Percentiles rank a stretch among this genome's conserved stretches.
Conservation (phyloP, 2,797 vertebrate genomes). For the Valencia hispanica region DNA sequence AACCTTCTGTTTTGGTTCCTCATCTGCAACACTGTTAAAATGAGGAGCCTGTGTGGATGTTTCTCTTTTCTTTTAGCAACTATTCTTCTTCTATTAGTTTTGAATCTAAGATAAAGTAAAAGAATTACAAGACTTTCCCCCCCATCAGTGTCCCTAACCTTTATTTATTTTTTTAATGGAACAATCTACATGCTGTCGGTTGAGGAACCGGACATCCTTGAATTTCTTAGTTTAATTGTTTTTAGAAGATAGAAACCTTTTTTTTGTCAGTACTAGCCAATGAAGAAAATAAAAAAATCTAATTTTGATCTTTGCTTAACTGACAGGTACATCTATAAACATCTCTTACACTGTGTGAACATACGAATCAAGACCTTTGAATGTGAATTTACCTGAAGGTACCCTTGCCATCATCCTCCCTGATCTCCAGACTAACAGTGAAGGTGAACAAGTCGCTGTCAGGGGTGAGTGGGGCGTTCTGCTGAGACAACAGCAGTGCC, state of each 20-base stretch:
- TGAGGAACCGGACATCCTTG: not conserved
- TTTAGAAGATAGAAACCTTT: not conserved
- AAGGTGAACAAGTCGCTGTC: slow-evolving; percentile 98
- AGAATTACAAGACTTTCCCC: not conserved
- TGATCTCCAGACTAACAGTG: slow-evolving; percentile 97
- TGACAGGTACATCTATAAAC: not conserved
- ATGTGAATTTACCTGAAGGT: slow-evolving; percentile 89
- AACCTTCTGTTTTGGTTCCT: slow-evolving; percentile 21
- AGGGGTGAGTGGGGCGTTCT: slow-evolving; percentile 88
- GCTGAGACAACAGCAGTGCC: slow-evolving; percentile 83
- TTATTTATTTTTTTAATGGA: not conserved
- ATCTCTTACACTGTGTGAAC: not conserved
- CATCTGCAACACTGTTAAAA: slow-evolving; percentile 3
- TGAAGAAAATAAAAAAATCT: not conserved
- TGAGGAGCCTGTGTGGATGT: not conserved
- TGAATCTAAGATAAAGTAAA: not conserved
- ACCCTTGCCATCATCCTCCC: slow-evolving; percentile 97
- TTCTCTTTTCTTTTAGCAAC: not conserved
- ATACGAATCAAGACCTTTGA: not conserved
- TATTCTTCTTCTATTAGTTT: not conserved
- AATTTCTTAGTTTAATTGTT: not conserved
- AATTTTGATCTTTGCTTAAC: not conserved
- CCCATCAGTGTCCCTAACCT: not conserved
- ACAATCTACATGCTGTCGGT: not conserved
- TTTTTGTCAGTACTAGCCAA: not conserved